Base-by-base conservation (phyloP, 2,113 vertebrate genomes). In the Elephantulus edwardii region DNA sequence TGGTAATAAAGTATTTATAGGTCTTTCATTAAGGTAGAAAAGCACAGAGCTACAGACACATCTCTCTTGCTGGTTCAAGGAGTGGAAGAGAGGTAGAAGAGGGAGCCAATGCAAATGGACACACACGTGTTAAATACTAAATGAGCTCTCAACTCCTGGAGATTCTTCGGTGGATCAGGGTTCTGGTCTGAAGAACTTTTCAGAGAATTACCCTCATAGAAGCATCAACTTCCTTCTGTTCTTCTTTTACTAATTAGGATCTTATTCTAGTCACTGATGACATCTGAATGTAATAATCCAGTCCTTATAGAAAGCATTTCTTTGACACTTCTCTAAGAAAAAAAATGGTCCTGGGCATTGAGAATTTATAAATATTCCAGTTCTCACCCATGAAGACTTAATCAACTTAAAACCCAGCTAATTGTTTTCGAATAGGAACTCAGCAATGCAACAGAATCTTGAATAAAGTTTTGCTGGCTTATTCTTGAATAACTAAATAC, bases 51-150 rank as follows among this genome's bases (percentile, higher is more conserved):
- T 71, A 72, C 42, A 91, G 46, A 83, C 1, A 3, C 24, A 35
- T 82, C 58, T 68, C 42, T 93, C 52, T 42, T 42, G 38, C 84
- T 46, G 40, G 76, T 86, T 79, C 85, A 77, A 92, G 68, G 85
- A 74, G 91, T 86, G 76, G 79, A n/a, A 26, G 60, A 48, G 20
- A 48, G 60, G 60, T 8, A 86, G 70, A 77, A 54, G 30, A 88
- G n/a, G 20, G 56, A 93, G 8, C 62, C 56, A 46, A n/a, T n/a
- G n/a, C n/a, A n/a, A n/a, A n/a, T n/a, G n/a, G n/a, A n/a, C n/a
- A n/a, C n/a, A n/a, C n/a, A n/a, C n/a, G n/a, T n/a, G n/a, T n/a
- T n/a, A n/a, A n/a, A n/a, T n/a, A n/a, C n/a, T n/a, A 68, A 81
- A 19, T 22, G 2, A 19, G 24, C 48, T 58, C 38, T 22, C n/a